These are phyloP conservation scores for Sebastes ruberrimus DNA, from an alignment of 2,797 vertebrate genomes.

Conservation along the genomic window DNA sequence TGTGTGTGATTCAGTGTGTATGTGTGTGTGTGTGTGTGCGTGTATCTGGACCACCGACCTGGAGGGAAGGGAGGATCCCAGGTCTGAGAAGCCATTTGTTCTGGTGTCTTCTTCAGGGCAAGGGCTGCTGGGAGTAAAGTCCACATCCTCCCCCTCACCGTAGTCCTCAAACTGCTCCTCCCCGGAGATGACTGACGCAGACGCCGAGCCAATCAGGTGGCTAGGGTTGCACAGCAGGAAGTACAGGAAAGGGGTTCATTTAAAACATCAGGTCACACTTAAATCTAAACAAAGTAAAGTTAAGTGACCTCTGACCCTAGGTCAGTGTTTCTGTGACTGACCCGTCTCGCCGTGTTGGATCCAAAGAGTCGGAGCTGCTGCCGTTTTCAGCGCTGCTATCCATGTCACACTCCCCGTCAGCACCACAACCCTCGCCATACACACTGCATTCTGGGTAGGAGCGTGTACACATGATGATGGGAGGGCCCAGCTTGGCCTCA, in stretches of 20 bases:
- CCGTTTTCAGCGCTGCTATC: slow-evolving; percentile 64
- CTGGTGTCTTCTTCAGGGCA: slow-evolving; percentile 90
- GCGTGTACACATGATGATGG: slow-evolving; percentile 63
- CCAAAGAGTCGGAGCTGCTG: slow-evolving; percentile 27
- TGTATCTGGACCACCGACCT: slow-evolving; percentile 78
- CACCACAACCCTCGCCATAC: slow-evolving; percentile 9
- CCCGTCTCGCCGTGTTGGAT: slow-evolving; percentile 40
- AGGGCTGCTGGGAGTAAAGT: slow-evolving; percentile 92
- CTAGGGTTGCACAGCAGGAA: background rate
- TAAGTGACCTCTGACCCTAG: too few relatives aligned
- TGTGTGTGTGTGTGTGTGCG: background rate
- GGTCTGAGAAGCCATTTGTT: slow-evolving; percentile 90
- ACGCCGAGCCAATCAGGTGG: slow-evolving; percentile 22
- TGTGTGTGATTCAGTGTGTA: background rate
- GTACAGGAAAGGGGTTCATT: background rate
- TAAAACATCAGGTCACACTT: too few relatives aligned
- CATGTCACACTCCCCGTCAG: slow-evolving; percentile 65
- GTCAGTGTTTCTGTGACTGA: slow-evolving; percentile 19
- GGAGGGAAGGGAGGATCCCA: slow-evolving; percentile 94
- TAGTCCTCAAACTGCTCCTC: slow-evolving; percentile 99
- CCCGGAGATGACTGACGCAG: slow-evolving; percentile 49
- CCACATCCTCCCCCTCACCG: slow-evolving; percentile 92
- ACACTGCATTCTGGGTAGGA: slow-evolving; percentile 56
- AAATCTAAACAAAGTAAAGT: too few relatives aligned
- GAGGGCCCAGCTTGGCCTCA: slow-evolving; percentile 61